Conservation (phyloP, 2,797 vertebrate species). For the Amazonetta brasiliensis region DNA sequence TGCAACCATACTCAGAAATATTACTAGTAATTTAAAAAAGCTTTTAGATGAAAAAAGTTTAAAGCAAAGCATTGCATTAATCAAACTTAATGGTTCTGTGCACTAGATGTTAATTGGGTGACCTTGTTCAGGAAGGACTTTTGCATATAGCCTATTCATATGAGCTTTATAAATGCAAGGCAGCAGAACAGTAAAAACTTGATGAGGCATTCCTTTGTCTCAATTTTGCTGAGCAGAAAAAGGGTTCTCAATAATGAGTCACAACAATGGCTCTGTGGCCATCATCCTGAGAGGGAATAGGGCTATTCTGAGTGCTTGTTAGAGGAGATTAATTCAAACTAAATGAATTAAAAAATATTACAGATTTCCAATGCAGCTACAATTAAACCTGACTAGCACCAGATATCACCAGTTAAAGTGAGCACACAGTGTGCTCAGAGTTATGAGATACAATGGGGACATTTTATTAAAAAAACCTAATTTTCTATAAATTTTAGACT, state of each 20-base stretch:
- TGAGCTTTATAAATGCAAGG: conserved; percentile 12
- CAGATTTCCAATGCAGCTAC: conserved; percentile 17
- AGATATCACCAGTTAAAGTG: conserved; percentile 34
- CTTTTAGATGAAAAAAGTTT: background rate
- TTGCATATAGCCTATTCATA: background rate
- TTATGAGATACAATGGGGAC: background rate
- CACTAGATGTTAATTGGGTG: background rate
- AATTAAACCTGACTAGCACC: conserved; percentile 40
- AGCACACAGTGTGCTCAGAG: background rate
- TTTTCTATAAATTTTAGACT: background rate
- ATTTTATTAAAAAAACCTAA: background rate
- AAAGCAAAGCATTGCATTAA: background rate
- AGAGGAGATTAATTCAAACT: conserved; percentile 33
- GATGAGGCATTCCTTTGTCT: conserved; percentile 46
- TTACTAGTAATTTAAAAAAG: background rate
- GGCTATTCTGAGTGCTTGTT: conserved; percentile 2
- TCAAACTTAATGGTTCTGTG: conserved; percentile 3
- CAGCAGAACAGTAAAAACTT: conserved; percentile 15
- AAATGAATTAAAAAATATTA: conserved; percentile 32
- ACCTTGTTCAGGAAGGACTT: conserved; percentile 28
- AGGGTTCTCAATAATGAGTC: background rate
- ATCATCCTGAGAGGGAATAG: background rate
- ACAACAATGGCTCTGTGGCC: background rate
- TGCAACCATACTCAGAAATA: background rate
- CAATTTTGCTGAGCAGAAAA: background rate